Conservation (phyloP, 1,140 invertebrate genomes). For the Heliothis virescens region DNA sequence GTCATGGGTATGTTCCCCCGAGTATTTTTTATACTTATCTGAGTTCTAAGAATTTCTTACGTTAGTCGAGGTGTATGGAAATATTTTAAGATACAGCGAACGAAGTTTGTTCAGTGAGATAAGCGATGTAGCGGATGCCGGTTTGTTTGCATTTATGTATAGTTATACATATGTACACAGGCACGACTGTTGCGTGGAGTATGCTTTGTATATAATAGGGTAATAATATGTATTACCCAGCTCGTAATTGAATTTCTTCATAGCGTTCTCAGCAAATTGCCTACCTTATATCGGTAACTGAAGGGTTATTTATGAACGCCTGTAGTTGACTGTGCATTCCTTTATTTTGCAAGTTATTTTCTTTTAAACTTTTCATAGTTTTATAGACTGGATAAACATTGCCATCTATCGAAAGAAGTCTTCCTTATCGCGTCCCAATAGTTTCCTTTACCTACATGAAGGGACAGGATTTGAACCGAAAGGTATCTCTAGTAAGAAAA, state of each 20-base stretch:
- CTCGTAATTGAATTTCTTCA: constrained; percentile 32
- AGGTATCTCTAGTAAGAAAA: too few species aligned
- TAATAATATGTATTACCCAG: constrained; percentile 31
- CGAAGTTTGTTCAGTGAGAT: constrained; percentile 79
- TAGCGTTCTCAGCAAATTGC: not conserved
- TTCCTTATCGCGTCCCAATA: too few species aligned
- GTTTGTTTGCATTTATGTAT: constrained; percentile 63
- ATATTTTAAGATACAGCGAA: constrained; percentile 81
- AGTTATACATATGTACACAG: constrained; percentile 28
- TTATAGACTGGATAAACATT: too few species aligned
- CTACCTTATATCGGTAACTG: too few species aligned
- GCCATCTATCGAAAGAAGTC: too few species aligned
- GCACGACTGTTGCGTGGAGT: constrained; percentile 23
- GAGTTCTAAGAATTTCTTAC: constrained; percentile 75
- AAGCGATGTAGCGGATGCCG: constrained; percentile 79
- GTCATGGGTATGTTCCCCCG: constrained; percentile 15
- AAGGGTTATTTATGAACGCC: too few species aligned
- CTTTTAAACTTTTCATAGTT: not conserved
- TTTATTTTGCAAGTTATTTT: not conserved
- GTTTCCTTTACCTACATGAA: too few species aligned
- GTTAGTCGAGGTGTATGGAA: constrained; percentile 73
- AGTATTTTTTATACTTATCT: constrained; percentile 57
- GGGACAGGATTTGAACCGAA: too few species aligned
- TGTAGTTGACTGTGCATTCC: too few species aligned
- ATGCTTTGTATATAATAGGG: constrained; percentile 27